Conservation (phyloP, 2,113 vertebrate genomes). For the Lethenteron reissneri region DNA sequence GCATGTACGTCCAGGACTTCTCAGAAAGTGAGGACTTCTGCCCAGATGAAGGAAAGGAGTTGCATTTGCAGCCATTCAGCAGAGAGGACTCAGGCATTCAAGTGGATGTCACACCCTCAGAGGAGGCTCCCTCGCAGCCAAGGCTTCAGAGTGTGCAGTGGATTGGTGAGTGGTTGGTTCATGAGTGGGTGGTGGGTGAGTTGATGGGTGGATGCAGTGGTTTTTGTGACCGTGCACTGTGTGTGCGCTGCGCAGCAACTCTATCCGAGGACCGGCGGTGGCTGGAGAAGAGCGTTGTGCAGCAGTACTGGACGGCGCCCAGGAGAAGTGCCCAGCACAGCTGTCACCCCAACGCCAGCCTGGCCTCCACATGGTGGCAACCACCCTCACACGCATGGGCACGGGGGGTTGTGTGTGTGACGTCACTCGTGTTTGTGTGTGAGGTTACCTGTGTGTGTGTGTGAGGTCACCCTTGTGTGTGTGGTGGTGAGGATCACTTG, state of each 20-base stretch:
- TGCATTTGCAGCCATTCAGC: constrained; percentile 45
- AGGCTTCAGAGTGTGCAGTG: background rate
- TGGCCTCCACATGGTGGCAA: constrained; percentile 67
- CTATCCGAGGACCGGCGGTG: constrained; percentile 54
- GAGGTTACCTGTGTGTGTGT: too few relatives aligned
- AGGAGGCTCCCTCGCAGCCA: constrained; percentile 22
- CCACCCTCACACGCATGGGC: too few relatives aligned
- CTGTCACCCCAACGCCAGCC: constrained; percentile 71
- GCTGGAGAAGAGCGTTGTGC: constrained; percentile 65
- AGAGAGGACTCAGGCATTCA: constrained; percentile 93
- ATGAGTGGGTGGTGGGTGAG: too few relatives aligned
- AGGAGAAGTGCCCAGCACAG: constrained; percentile 53
- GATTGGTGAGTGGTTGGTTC: background rate
- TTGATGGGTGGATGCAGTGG: too few relatives aligned
- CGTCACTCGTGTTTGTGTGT: too few relatives aligned
- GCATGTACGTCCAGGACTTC: too few relatives aligned
- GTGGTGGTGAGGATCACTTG: too few relatives aligned
- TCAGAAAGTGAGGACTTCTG: too few relatives aligned
- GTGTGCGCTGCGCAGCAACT: constrained; percentile 18
- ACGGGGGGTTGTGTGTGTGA: too few relatives aligned
- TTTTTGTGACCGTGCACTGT: too few relatives aligned
- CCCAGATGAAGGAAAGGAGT: constrained; percentile 45
- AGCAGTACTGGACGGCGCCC: constrained; percentile 60
- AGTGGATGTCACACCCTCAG: constrained; percentile 64
- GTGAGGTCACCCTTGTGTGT: too few relatives aligned